Base-by-base conservation (phyloP, 1,140 invertebrate genomes). In the Saccostrea echinata region DNA sequence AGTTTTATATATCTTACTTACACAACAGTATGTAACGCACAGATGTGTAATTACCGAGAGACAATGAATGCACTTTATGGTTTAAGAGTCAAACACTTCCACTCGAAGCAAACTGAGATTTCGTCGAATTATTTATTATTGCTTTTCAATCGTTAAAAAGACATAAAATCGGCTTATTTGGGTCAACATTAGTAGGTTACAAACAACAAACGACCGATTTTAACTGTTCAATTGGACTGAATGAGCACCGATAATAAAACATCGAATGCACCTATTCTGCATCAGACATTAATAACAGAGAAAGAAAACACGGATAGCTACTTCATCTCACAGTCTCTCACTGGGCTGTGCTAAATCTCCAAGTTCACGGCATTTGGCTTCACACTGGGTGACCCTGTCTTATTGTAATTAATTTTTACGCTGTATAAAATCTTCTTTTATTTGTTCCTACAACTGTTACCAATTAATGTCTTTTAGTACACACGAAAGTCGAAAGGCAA, bases 291-390 rank as follows among this genome's bases (percentile, higher is more conserved):
- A n/a, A n/a, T n/a, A n/a, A n/a, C n/a, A n/a, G n/a, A n/a, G n/a
- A n/a, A n/a, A 13, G 27, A 76, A 16, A 76, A 76, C 68, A 76
- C 12, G 68, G 68, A 76, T 30, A 76, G 3, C 68, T 76, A 76
- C 68, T 76, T 27, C 27, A 11, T 21, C 21, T 21, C 57, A n/a
- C 24, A 30, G 68, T 16, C 12, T 76, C 68, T 30, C 55, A 4
- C 18, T 21, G 1, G 18, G 18, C 4, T 16, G 55, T 21, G 55
- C 55, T n/a, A 21, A 21, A n/a, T 21, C n/a, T 18, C 6, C 55
- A 61, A 24, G 68, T 76, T 33, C 24, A 27, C 27, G 68, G 27
- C 68, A 24, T 18, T 33, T 27, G 24, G 24, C 24, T 33, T 33
- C 16, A 27, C 68, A 76, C 68, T 30, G 4, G 27, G 24, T 76